Evolutionary conservation across 2,888 invertebrate genomes (phyloP).

Genomic region (Campopleginae sp.): DNA sequence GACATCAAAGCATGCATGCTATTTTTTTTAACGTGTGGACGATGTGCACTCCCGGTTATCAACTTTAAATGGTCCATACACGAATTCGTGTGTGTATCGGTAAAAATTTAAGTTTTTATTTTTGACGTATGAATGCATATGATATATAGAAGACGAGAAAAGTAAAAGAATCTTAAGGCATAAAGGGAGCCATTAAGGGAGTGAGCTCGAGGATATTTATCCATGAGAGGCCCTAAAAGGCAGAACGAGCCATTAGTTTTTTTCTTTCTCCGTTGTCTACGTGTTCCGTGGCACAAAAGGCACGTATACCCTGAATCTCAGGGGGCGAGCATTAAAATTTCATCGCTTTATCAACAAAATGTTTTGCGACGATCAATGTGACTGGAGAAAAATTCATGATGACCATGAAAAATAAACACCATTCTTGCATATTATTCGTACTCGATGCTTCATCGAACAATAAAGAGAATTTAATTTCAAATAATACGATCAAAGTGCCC

Average conservation of each 20-base stretch:
- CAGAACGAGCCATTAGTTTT: constrained; percentile 67
- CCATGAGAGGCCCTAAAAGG: constrained; percentile 51
- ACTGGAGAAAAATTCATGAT: background rate
- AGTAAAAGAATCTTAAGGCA: constrained; percentile 53
- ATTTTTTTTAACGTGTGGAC: constrained; percentile 50
- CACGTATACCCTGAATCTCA: constrained; percentile 28
- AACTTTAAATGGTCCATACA: constrained; percentile 7
- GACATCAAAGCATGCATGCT: constrained; percentile 65
- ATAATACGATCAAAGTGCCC: too few relatives aligned
- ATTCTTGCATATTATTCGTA: background rate
- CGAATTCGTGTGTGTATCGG: background rate
- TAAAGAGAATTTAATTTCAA: too few relatives aligned
- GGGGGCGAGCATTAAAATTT: constrained; percentile 44
- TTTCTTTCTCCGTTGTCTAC: constrained; percentile 22
- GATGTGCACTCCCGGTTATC: constrained; percentile 2
- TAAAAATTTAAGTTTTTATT: background rate
- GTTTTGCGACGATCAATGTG: background rate
- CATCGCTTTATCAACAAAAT: constrained; percentile 2
- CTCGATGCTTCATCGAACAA: too few relatives aligned
- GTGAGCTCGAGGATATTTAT: constrained; percentile 16
- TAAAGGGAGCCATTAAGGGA: constrained; percentile 50
- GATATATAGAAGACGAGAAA: background rate
- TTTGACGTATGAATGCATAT: background rate
- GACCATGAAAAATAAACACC: background rate
- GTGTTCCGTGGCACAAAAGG: constrained; percentile 13